Evolutionary conservation across 2,113 vertebrate species (phyloP).

Genomic region (Takifugu flavidus): DNA sequence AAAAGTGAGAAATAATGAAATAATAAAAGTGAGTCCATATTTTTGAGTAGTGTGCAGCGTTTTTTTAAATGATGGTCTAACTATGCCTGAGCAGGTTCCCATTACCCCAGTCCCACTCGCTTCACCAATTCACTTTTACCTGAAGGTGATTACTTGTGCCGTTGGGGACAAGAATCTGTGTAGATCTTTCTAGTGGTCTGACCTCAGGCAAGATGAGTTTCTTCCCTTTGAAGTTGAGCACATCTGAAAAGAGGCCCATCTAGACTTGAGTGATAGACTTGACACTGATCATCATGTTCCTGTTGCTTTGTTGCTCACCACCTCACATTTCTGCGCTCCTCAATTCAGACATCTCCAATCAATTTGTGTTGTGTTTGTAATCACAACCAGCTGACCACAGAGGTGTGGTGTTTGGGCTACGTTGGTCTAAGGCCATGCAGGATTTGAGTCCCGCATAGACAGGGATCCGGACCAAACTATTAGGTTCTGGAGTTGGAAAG

Average conservation of each 20-base stretch:
- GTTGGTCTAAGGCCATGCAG: slow-evolving; percentile 53
- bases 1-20: too few relatives aligned
- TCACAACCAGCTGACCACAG: slow-evolving; percentile 60
- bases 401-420: slow-evolving; percentile 64
- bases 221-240: slow-evolving; percentile 67
- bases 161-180: background rate
- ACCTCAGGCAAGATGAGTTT: slow-evolving; percentile 62
- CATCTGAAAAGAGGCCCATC: slow-evolving; percentile 40
- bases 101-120: background rate
- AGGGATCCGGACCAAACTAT: slow-evolving; percentile 21
- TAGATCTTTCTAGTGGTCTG: slow-evolving; percentile 65
- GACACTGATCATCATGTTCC: slow-evolving; percentile 60
- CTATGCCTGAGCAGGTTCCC: slow-evolving; percentile 15
- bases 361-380: slow-evolving; percentile 56
- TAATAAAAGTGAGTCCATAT: too few relatives aligned
- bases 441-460: slow-evolving; percentile 37
- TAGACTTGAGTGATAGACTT: slow-evolving; percentile 54
- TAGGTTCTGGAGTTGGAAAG: too few relatives aligned
- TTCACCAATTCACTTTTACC: too few relatives aligned
- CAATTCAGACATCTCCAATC: slow-evolving; percentile 39
- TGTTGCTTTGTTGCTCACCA: slow-evolving; percentile 34
- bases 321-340: slow-evolving; percentile 22
- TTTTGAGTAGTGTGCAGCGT: background rate
- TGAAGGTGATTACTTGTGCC: too few relatives aligned
- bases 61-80: slow-evolving; percentile 25